Evolutionary conservation across 1,140 invertebrate genomes (phyloP).

Genomic region (Bombus pyrosoma): DNA sequence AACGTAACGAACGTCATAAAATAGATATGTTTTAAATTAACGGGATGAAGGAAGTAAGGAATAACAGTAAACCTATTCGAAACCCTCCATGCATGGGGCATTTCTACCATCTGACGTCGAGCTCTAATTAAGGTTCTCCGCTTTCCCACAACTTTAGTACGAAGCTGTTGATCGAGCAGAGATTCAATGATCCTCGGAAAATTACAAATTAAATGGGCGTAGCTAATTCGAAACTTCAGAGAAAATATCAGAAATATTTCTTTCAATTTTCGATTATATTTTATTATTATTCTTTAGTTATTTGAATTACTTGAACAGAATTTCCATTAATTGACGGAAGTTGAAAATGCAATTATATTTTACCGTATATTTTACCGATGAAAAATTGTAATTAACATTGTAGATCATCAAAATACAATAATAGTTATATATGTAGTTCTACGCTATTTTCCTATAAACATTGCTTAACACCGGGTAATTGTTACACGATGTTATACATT

Average conservation of each 20-base stretch:
- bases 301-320: not conserved
- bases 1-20: not conserved
- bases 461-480: no score
- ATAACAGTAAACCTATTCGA: not conserved
- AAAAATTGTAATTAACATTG: no score
- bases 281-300: not conserved
- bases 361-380: no score
- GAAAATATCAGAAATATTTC: not conserved
- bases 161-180: no score
- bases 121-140: constrained; percentile 5
- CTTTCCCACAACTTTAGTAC: not conserved
- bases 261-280: not conserved
- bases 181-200: not conserved
- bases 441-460: no score
- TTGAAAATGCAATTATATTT: not conserved
- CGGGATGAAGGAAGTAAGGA: not conserved
- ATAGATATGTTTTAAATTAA: not conserved
- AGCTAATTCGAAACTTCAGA: not conserved
- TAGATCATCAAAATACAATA: no score
- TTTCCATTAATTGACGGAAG: not conserved
- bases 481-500: no score
- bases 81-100: not conserved
- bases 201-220: not conserved
- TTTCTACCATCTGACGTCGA: constrained; percentile 15
- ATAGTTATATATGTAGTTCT: no score